phyloP scores from a whole-genome alignment of 2,797 vertebrate genomes.

The Phoxinus dragarum region DNA sequence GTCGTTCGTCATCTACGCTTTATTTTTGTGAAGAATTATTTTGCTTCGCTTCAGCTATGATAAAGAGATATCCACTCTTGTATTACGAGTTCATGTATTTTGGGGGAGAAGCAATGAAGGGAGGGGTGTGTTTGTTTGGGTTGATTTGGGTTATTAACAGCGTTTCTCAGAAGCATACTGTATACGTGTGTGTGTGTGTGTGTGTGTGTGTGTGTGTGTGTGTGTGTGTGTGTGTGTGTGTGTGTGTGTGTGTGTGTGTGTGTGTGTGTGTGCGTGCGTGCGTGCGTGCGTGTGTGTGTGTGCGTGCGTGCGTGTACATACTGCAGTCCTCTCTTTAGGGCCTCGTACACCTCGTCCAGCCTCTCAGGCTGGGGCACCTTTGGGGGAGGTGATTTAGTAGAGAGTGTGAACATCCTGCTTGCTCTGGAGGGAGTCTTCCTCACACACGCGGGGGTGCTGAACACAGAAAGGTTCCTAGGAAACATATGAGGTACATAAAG shows the following conservation, averaged over 20 bases:
- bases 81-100: background rate
- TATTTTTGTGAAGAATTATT: background rate
- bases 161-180: background rate
- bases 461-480: constrained; percentile 85
- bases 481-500: constrained; percentile 21
- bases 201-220: background rate
- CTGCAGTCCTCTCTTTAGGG: constrained; percentile 88
- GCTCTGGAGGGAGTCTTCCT: constrained; percentile 89
- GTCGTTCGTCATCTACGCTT: background rate
- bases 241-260: background rate
- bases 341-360: constrained; percentile 90
- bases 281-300: background rate
- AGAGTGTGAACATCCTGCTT: constrained; percentile 94
- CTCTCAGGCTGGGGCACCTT: constrained; percentile 95
- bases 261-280: background rate
- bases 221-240: too few species aligned
- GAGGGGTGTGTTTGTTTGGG: background rate
- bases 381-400: constrained; percentile 87
- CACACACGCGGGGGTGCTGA: constrained; percentile 87
- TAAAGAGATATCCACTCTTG: background rate
- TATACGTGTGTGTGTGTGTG: background rate
- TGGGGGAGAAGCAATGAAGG: background rate
- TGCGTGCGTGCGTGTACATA: constrained; percentile 65
- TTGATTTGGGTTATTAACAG: background rate
- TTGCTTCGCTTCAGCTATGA: background rate